phyloP scores from a whole-genome alignment of 2,113 vertebrate genomes.

The Mus spicilegus region DNA sequence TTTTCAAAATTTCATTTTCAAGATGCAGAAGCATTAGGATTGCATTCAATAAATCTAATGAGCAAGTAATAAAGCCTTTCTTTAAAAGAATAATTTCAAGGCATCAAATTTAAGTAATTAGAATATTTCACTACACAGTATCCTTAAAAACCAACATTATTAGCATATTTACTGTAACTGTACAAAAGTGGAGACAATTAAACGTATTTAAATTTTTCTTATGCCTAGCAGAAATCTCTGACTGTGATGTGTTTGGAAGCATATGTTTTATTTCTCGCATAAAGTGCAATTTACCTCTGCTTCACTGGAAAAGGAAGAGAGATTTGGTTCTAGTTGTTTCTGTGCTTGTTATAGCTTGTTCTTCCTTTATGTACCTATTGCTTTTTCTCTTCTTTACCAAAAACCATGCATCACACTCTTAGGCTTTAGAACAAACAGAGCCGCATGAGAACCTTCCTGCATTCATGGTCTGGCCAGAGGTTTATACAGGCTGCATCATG shows the following conservation, averaged over 20 bases:
- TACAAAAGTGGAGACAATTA: not conserved
- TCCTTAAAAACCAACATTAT: not conserved
- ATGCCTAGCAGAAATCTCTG: not conserved
- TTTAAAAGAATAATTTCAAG: not conserved
- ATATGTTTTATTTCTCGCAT: not conserved
- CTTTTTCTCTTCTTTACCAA: not conserved
- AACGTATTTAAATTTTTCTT: not conserved
- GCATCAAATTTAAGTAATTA: not conserved
- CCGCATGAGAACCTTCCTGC: not conserved
- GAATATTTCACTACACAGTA: not conserved
- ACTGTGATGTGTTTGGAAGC: not conserved
- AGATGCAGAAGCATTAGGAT: not conserved
- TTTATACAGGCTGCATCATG: not conserved
- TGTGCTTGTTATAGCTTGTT: not conserved
- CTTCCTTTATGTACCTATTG: not conserved
- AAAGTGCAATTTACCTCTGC: not conserved
- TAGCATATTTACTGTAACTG: not conserved
- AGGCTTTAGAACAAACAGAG: not conserved
- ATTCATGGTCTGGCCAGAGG: not conserved
- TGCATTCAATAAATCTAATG: not conserved
- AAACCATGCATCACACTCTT: not conserved
- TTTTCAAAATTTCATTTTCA: conserved; percentile 5
- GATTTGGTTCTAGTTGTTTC: not conserved
- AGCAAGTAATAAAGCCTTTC: not conserved
- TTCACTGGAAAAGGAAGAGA: not conserved